phyloP scores from a whole-genome alignment of 2,797 vertebrate species.

The Adelosebastes latens region DNA sequence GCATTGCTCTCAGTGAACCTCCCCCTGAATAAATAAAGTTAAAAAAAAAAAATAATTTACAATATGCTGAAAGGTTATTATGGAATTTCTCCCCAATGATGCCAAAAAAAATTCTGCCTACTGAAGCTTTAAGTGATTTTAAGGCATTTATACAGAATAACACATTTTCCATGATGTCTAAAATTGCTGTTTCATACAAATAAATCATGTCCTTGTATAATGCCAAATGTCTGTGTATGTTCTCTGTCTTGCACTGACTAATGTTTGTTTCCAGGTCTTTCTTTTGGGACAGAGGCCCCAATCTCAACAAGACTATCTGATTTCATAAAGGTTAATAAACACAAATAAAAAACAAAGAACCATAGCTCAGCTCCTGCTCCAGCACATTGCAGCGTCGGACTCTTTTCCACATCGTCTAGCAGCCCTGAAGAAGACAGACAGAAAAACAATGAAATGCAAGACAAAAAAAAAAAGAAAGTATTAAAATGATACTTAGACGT shows the following conservation, averaged over 20 bases:
- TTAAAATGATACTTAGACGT: not conserved
- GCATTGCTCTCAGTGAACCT: too few species aligned
- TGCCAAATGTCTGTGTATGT: not conserved
- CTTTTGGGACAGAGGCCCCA: not conserved
- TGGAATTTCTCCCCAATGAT: too few species aligned
- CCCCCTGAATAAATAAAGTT: too few species aligned
- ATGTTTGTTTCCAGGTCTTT: not conserved
- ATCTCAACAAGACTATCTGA: not conserved
- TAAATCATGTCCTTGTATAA: not conserved
- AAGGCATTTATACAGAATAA: too few species aligned
- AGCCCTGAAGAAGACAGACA: conserved; percentile 68
- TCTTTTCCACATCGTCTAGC: conserved; percentile 63
- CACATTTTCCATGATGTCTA: too few species aligned
- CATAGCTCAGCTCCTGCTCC: conserved; percentile 62
- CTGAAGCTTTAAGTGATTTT: too few species aligned
- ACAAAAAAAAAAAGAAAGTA: not conserved
- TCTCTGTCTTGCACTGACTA: not conserved
- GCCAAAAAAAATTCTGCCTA: too few species aligned
- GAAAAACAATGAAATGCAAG: not conserved
- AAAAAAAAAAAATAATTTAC: too few species aligned
- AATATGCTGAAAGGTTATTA: too few species aligned
- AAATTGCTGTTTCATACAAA: too few species aligned
- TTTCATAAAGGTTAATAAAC: not conserved
- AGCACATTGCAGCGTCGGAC: not conserved
- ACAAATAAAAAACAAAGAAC: conserved; percentile 43